These are phyloP conservation scores for Hystrix brachyura DNA, from an alignment of 2,113 vertebrate species.

Conservation along the genomic window DNA sequence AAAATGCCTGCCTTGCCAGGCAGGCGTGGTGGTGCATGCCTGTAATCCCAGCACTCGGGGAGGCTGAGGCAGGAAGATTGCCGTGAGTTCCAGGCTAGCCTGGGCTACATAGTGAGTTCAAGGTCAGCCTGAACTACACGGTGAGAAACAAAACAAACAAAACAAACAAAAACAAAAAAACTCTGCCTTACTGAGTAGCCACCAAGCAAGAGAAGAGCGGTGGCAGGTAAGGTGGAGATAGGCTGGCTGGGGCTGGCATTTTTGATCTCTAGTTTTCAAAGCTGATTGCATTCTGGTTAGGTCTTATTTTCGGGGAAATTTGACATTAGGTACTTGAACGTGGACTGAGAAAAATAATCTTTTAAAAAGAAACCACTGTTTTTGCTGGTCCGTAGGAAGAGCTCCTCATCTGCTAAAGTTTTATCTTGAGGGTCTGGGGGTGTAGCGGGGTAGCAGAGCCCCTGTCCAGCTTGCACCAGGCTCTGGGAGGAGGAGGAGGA, in stretches of 20 bases:
- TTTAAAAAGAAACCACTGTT: background rate
- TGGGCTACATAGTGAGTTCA: background rate
- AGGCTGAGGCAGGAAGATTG: background rate
- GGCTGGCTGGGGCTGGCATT: background rate
- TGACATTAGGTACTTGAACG: background rate
- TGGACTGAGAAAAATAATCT: background rate
- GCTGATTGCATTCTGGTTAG: background rate
- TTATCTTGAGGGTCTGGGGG: background rate
- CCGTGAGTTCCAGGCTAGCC: background rate
- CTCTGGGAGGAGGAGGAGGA: background rate
- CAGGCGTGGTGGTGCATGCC: background rate
- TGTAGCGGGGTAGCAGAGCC: background rate
- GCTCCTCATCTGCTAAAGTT: background rate
- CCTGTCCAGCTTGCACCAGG: background rate
- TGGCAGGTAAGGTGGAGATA: background rate
- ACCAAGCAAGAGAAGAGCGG: background rate
- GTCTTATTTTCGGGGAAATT: background rate
- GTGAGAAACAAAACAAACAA: background rate
- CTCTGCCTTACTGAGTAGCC: background rate
- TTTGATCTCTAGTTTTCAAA: background rate
- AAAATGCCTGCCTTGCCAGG: background rate
- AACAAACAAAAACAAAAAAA: background rate
- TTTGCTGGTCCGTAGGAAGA: background rate
- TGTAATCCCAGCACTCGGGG: background rate
- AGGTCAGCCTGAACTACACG: background rate